Evolutionary conservation across 2,113 vertebrate genomes (phyloP).

Genomic region (Hassar affinis): DNA sequence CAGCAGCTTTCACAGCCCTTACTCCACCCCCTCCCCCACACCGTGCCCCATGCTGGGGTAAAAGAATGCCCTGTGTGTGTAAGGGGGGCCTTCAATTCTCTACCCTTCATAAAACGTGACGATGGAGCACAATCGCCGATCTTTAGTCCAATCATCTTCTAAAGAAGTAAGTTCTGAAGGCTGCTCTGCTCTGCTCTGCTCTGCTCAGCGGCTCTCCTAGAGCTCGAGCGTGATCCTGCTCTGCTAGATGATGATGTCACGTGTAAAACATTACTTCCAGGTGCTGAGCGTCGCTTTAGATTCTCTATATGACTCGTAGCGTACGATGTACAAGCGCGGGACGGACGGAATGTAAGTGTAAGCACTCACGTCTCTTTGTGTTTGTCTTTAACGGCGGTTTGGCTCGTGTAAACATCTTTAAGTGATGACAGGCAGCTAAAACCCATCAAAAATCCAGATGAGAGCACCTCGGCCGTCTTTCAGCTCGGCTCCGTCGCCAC

Average conservation of each 20-base stretch:
- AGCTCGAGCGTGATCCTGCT: not conserved
- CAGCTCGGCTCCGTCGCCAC: not conserved
- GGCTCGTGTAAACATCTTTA: not conserved
- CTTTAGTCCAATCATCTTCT: not conserved
- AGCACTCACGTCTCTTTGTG: not conserved
- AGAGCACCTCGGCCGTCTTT: not conserved
- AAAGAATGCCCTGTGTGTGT: slow-evolving; percentile 65
- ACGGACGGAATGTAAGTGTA: not conserved
- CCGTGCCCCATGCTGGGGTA: slow-evolving; percentile 65
- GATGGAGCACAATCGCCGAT: not conserved
- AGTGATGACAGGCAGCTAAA: slow-evolving; percentile 5
- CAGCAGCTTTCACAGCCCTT: not conserved
- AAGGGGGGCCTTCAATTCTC: not conserved
- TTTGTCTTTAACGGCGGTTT: not conserved
- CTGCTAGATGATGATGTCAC: not conserved
- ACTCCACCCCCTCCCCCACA: slow-evolving; percentile 42
- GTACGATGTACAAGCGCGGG: not conserved
- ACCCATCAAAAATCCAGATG: not conserved
- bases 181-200: not conserved
- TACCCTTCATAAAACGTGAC: not conserved
- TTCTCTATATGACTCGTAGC: not conserved
- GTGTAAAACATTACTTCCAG: slow-evolving; percentile 1
- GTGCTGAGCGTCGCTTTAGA: not conserved
- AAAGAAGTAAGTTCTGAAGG: not conserved
- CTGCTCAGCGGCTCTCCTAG: not conserved